Conservation (phyloP, 2,797 vertebrate species). For the Hypotaenidia okinawae region DNA sequence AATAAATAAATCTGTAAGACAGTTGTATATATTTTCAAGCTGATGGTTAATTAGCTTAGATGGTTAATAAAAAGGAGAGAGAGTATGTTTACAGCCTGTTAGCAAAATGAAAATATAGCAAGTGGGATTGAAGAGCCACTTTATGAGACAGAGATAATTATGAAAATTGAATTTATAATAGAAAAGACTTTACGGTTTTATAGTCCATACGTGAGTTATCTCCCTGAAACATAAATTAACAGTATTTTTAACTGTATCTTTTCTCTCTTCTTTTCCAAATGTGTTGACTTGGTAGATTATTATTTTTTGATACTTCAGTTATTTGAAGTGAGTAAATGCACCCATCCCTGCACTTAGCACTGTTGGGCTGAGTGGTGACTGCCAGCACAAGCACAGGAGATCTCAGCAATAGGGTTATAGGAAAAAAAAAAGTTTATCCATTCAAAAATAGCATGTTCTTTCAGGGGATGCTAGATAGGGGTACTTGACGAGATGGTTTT, state of each 20-base stretch:
- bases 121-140: slow-evolving; percentile 34
- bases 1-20: neutral
- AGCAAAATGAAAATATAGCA: slow-evolving; percentile 31
- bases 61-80: slow-evolving; percentile 57
- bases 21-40: neutral
- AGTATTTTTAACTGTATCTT: neutral
- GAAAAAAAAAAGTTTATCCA: neutral
- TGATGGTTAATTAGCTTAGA: slow-evolving; percentile 46
- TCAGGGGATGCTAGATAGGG: neutral
- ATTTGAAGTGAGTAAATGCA: neutral
- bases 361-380: neutral
- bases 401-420: neutral
- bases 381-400: neutral
- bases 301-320: neutral
- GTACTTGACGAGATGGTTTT: neutral
- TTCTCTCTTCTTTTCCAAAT: neutral
- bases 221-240: slow-evolving; percentile 1
- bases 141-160: slow-evolving; percentile 53
- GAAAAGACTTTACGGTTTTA: slow-evolving; percentile 27
- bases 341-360: neutral
- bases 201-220: neutral
- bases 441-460: neutral
- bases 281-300: neutral
- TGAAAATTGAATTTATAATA: slow-evolving; percentile 45
- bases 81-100: slow-evolving; percentile 46